Percentiles rank a stretch among this genome's conserved stretches.
Evolutionary conservation across 1,140 invertebrate genomes (phyloP).

Genomic region (Drosophila eugracilis): DNA sequence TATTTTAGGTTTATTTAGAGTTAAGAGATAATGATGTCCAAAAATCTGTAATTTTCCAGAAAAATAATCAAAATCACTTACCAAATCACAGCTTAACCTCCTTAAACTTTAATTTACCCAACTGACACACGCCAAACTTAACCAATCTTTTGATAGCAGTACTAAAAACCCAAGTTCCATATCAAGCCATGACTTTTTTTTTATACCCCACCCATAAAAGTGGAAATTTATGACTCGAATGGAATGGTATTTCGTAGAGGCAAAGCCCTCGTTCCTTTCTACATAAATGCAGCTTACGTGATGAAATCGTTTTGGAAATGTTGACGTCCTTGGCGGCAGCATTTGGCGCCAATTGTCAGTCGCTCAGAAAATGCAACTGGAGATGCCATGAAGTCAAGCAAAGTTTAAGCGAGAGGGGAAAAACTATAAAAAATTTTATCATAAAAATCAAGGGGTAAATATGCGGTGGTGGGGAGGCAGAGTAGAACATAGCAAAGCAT

Average conservation of each 20-base stretch:
- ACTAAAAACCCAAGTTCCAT: not conserved
- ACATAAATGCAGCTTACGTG: conserved; percentile 27
- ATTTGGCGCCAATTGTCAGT: conserved; percentile 40
- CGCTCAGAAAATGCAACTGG: conserved; percentile 10
- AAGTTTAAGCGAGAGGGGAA: conserved; percentile 12
- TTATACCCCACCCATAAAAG: conserved; percentile 28
- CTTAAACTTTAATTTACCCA: not conserved
- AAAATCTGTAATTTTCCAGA: too few relatives aligned
- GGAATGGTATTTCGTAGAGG: conserved; percentile 5
- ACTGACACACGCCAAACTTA: not conserved
- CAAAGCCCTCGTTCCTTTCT: conserved; percentile 16
- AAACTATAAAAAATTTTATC: conserved; percentile 30
- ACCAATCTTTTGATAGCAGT: not conserved
- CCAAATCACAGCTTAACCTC: not conserved
- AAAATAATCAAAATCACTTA: too few relatives aligned
- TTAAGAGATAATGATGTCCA: too few relatives aligned
- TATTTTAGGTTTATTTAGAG: too few relatives aligned
- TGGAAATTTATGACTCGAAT: conserved; percentile 1
- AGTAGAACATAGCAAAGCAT: conserved; percentile 20
- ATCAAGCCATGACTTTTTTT: not conserved
- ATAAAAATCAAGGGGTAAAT: conserved; percentile 5
- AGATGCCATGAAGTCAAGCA: conserved; percentile 36
- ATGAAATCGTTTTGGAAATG: conserved; percentile 35
- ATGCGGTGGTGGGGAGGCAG: not conserved
- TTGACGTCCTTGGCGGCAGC: conserved; percentile 42